Base-by-base conservation (phyloP, 2,888 invertebrate species). In the Lasioglossum marginatum region DNA sequence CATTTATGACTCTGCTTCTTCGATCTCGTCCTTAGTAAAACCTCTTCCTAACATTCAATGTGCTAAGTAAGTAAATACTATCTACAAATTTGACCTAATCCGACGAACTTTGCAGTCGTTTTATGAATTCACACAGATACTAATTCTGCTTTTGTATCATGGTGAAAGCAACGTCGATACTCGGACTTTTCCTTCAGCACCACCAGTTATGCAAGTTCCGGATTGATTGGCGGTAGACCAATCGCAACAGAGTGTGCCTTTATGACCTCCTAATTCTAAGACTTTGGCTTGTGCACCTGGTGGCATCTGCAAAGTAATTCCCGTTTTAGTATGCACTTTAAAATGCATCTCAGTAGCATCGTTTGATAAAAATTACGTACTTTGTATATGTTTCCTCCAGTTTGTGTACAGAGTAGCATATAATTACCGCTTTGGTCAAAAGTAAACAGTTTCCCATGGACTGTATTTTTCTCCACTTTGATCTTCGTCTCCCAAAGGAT, bases 141-240 rank as follows among this genome's bases (percentile, higher is more conserved):
- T 94, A 88, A 94, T 93, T 91, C 93, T 95, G 79, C 91, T 93
- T 89, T 88, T 94, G 83, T 93, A 95, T 95, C 95, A 96, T 92
- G 96, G 96, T 81, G 95, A 95, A 19, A 96, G 94, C 78, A 97
- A 93, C 4, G 96, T 96, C 23, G 96, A 96, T 52, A 96, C 96
- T 78, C 96, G 95, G 37, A 96, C 96, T 89, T 95, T 96, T n/a
- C 96, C 96, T 92, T 96, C 96, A 40, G 96, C 95, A 23, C 96
- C 96, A 31, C 96, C 96, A 57, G 96, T 96, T 81, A 96, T 95
- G 90, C 96, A 96, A 23, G 96, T 96, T 70, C 96, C 96, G 52
- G 96, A 96, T 90, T 96, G 96, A 92, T 96, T 95, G 40, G 96
- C 96, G 34, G 96, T 96, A 14, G 96, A 96, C 96, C 97, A 97